Conservation (phyloP, 2,113 vertebrate genomes). For the Calidris pygmaea region DNA sequence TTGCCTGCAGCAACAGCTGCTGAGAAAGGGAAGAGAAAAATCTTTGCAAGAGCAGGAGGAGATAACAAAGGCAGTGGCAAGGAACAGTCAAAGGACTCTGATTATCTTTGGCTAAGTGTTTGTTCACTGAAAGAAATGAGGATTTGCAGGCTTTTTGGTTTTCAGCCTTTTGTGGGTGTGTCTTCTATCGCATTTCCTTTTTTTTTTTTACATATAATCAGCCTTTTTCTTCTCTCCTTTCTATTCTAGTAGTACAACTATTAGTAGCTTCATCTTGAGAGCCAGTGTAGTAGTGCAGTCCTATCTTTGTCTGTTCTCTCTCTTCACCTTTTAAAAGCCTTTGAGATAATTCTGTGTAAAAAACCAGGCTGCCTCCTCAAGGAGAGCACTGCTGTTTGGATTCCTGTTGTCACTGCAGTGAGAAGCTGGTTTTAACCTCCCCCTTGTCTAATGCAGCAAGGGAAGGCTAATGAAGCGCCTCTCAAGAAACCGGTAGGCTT, state of each 20-base stretch:
- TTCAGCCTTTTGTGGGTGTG: neutral
- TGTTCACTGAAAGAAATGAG: neutral
- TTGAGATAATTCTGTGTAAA: neutral
- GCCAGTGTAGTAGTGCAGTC: neutral
- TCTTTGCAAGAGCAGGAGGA: neutral
- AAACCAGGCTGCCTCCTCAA: neutral
- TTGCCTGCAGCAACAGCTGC: constrained; percentile 27
- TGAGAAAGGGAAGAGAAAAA: constrained; percentile 19
- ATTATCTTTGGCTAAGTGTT: neutral
- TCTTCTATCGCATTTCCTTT: neutral
- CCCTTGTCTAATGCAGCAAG: neutral
- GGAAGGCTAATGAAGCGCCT: neutral
- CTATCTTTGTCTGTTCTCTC: neutral
- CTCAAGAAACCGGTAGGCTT: neutral
- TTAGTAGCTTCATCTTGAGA: neutral
- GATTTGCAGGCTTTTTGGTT: neutral
- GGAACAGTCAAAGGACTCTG: neutral
- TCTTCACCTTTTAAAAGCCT: neutral
- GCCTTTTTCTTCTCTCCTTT: neutral
- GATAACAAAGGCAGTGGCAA: neutral
- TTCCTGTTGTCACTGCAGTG: neutral
- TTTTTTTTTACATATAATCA: neutral
- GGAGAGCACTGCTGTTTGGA: neutral
- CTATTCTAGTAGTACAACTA: neutral
- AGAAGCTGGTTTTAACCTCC: neutral